A percentile compares a stretch with the other conserved stretches of the same genome.
Conservation (phyloP, 2,888 invertebrate species). For the Hirtodrosophila alboralis region DNA sequence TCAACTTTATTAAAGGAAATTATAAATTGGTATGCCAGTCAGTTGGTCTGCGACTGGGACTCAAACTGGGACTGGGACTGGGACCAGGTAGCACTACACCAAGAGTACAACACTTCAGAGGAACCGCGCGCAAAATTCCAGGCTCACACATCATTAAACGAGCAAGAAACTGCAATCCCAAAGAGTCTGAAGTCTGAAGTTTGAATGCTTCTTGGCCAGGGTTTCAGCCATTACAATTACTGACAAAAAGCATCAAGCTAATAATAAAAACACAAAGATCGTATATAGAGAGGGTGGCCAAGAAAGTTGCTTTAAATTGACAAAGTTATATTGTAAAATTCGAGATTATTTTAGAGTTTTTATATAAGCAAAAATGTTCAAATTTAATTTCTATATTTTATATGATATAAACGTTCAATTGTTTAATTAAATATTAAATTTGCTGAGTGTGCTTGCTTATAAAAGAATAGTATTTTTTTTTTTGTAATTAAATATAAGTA, state of each 20-base stretch:
- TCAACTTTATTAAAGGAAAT: slow-evolving; percentile 80
- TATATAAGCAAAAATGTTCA: no score
- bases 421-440: no score
- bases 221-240: slow-evolving; percentile 75
- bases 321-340: no score
- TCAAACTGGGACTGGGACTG: not conserved
- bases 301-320: not conserved
- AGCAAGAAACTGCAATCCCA: slow-evolving; percentile 55
- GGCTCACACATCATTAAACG: slow-evolving; percentile 78
- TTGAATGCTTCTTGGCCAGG: slow-evolving; percentile 57
- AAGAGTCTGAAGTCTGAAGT: slow-evolving; percentile 22
- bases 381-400: no score
- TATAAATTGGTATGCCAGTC: slow-evolving; percentile 79
- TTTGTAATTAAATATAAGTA: no score
- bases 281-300: slow-evolving; percentile 30
- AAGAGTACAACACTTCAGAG: slow-evolving; percentile 54
- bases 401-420: no score
- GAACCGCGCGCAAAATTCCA: slow-evolving; percentile 77
- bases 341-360: no score
- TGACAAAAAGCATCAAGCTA: slow-evolving; percentile 77
- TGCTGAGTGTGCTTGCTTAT: no score
- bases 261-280: slow-evolving; percentile 66
- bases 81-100: slow-evolving; percentile 11
- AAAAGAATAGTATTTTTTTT: no score
- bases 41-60: slow-evolving; percentile 30